phyloP scores from a whole-genome alignment of 23 tunicate genomes.

The Pegea sp. region DNA sequence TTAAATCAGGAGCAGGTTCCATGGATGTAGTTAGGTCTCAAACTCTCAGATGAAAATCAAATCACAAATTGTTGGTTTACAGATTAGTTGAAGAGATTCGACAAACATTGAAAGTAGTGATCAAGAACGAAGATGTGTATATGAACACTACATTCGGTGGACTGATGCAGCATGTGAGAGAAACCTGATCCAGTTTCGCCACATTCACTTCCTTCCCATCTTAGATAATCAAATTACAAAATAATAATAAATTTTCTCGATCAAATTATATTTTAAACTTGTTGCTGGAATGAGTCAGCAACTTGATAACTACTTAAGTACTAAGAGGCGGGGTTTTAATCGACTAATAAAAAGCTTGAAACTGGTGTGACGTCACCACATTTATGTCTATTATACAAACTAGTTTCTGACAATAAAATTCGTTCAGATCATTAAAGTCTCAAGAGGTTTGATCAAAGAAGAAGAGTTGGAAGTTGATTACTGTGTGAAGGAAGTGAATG shows the following conservation, averaged over 20 bases:
- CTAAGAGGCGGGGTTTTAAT: too few relatives aligned
- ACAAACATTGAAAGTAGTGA: conserved; percentile 43
- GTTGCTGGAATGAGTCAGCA: too few relatives aligned
- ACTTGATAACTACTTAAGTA: too few relatives aligned
- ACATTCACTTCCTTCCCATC: too few relatives aligned
- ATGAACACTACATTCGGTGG: conserved; percentile 76
- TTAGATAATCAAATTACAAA: too few relatives aligned
- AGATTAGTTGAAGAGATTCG: conserved; percentile 82
- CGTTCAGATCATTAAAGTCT: conserved; percentile 63
- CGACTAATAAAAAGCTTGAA: too few relatives aligned
- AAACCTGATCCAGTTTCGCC: too few relatives aligned
- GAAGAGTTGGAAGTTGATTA: conserved; percentile 91
- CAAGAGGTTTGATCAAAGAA: conserved; percentile 61
- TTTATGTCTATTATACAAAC: too few relatives aligned
- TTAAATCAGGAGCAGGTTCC: conserved; percentile 85
- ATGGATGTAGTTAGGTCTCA: conserved; percentile 90
- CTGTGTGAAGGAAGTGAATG: conserved; percentile 31
- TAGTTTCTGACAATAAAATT: too few relatives aligned
- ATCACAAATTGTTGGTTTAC: background rate
- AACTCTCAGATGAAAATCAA: background rate
- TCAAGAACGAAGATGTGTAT: conserved; percentile 89
- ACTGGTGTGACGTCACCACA: too few relatives aligned
- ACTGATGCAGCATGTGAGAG: conserved; percentile 52
- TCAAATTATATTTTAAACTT: too few relatives aligned
- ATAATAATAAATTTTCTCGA: too few relatives aligned